Percentiles rank a stretch among this genome's conserved stretches.
Evolutionary conservation across 2,797 vertebrate genomes (phyloP).

Genomic region (Nannoperca australis): DNA sequence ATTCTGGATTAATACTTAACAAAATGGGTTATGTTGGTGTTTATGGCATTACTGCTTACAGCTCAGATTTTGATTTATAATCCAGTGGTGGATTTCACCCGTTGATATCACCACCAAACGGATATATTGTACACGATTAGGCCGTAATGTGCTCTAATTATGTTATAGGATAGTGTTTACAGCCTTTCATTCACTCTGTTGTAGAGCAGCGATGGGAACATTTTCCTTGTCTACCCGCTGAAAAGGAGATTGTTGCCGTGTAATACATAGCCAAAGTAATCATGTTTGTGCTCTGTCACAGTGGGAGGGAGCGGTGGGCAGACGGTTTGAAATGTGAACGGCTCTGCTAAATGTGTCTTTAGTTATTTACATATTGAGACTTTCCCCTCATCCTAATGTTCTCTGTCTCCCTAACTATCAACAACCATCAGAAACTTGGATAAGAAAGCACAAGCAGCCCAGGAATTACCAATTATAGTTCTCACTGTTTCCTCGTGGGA

Average conservation of each 20-base stretch:
- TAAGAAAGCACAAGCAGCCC: neutral
- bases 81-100: neutral
- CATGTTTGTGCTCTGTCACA: slow-evolving; percentile 6
- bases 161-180: slow-evolving; percentile 8
- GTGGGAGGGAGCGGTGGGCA: neutral
- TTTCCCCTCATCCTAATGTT: neutral
- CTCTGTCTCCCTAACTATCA: neutral
- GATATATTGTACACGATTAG: slow-evolving; percentile 2
- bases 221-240: neutral
- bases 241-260: neutral
- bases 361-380: neutral
- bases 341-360: neutral
- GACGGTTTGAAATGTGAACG: slow-evolving; percentile 5
- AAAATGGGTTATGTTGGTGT: neutral
- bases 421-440: neutral
- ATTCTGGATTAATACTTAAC: neutral
- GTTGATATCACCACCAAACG: neutral
- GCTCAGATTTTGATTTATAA: neutral
- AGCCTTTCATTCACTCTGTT: slow-evolving; percentile 1
- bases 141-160: neutral
- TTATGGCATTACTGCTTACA: neutral
- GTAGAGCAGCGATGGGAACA: neutral
- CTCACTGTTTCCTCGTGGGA: neutral
- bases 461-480: neutral
- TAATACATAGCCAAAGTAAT: slow-evolving; percentile 23